These are phyloP conservation scores for Zelleria hepariella DNA, from an alignment of 2,888 invertebrate species.

Conservation along the genomic window DNA sequence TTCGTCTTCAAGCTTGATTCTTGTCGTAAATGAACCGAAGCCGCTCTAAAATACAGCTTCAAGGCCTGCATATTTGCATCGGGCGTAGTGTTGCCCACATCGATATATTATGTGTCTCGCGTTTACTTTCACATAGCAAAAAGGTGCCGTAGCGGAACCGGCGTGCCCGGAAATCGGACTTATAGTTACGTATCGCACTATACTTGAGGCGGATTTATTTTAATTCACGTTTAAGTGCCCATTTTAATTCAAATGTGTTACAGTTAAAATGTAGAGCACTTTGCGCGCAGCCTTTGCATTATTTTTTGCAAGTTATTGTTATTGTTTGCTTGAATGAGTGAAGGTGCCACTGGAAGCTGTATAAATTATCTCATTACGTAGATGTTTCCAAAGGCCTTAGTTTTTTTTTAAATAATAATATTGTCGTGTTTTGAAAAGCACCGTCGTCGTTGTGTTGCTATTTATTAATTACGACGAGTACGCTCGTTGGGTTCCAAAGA, in stretches of 20 bases:
- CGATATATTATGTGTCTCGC: neutral
- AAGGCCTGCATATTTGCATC: neutral
- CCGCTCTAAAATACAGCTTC: neutral
- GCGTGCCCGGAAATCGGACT: neutral
- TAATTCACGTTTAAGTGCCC: neutral
- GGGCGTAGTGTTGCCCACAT: neutral
- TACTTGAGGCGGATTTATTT: neutral
- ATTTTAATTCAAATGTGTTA: neutral
- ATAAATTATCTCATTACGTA: neutral
- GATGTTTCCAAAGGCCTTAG: neutral
- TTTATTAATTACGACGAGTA: too few species aligned
- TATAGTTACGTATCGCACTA: neutral
- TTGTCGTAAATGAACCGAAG: too few species aligned
- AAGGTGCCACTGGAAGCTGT: too few species aligned
- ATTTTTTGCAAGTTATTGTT: neutral
- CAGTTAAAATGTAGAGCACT: neutral
- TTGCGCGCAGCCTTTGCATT: neutral
- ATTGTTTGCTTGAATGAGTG: neutral
- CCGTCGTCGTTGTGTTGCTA: too few species aligned
- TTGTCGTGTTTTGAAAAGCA: too few species aligned
- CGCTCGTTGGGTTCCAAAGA: too few species aligned
- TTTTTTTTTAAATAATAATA: too few species aligned
- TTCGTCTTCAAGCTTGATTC: too few species aligned
- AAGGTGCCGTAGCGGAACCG: neutral
- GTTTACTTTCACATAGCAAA: constrained; percentile 3